Base-by-base conservation (phyloP, 2,888 invertebrate species). In the Trimorus sp. region DNA sequence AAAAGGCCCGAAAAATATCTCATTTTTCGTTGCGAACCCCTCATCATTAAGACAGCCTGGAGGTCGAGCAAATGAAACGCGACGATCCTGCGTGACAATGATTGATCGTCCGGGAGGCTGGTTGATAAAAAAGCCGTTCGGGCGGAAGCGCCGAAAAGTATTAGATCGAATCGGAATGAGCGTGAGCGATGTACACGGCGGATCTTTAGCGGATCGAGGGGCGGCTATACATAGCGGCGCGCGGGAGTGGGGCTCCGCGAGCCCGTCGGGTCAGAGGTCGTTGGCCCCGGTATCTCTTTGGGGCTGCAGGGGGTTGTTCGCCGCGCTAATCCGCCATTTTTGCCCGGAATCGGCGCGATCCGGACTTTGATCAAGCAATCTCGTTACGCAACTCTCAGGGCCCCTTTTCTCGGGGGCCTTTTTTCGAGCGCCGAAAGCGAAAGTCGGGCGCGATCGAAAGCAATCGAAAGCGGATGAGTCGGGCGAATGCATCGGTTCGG, bases 251-350 rank as follows among this genome's bases (percentile, higher is more conserved):
- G 88, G 88, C 88, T 81, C 84, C 85, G 85, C 86, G 87, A 86
- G 83, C 85, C 86, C 85, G 89, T 87, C 90, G 88, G 91, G 91
- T 91, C 91, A 91, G 83, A 89, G 91, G 87, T 91, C 91, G 88
- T 89, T 89, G 91, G 79, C 89, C 89, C 84, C 84, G 26, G 26
- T 26, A 82, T 83, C 66, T 79, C 76, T 58, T 76, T 58, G 66
- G 73, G 63, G 75, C 66, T 66, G 75, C 71, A 26, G 26, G 26
- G 26, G 26, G 26, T 59, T 45, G 65, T 26, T 26, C 58, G 54
- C 37, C 74, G 42, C 58, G 51, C 36, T 37, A 58, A 42, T 16
- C 36, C 51, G 51, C 36, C 16, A n/a, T 49, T 16, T 63, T 38
- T 58, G 1, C 16, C 56, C 54, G 26, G n/a, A 45, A 45, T n/a